A percentile compares a stretch with the other conserved stretches of the same genome.
Conservation (phyloP, 2,113 vertebrate genomes). For the Opisthocomus hoazin region DNA sequence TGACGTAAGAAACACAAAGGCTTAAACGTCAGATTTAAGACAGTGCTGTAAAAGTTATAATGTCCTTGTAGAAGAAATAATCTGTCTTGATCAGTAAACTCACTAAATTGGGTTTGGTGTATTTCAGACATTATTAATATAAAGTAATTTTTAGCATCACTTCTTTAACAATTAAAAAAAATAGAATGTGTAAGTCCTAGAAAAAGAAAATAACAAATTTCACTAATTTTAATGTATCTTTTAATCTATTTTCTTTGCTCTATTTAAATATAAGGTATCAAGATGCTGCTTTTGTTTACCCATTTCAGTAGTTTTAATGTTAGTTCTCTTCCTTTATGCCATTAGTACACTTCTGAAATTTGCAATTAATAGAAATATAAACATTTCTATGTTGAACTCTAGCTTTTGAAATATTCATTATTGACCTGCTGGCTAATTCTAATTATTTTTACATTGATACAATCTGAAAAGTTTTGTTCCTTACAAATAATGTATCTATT, state of each 20-base stretch:
- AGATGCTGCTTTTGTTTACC: background rate
- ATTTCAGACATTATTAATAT: background rate
- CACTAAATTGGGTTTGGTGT: background rate
- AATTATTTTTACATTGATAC: conserved; percentile 49
- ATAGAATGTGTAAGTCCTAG: background rate
- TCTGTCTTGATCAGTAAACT: background rate
- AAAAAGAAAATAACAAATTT: background rate
- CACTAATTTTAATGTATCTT: background rate
- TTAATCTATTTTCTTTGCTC: background rate
- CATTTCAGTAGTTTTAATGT: conserved; percentile 21
- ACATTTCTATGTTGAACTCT: conserved; percentile 36
- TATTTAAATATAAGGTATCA: background rate
- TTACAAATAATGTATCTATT: conserved; percentile 34
- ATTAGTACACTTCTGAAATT: conserved; percentile 37
- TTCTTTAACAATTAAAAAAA: background rate
- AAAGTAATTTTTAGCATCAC: background rate
- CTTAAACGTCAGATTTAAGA: background rate
- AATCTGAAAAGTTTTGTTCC: conserved; percentile 46
- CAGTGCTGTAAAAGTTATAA: background rate
- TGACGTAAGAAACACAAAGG: background rate
- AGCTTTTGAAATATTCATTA: conserved; percentile 67
- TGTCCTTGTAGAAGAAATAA: too few species aligned
- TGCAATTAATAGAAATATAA: conserved; percentile 47
- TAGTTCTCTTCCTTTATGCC: conserved; percentile 14
- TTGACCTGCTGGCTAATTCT: conserved; percentile 38